Evolutionary conservation across 2,797 vertebrate species (phyloP), one percentile per base, ranked within the genome.

Genomic region (Limosa lapponica): DNA sequence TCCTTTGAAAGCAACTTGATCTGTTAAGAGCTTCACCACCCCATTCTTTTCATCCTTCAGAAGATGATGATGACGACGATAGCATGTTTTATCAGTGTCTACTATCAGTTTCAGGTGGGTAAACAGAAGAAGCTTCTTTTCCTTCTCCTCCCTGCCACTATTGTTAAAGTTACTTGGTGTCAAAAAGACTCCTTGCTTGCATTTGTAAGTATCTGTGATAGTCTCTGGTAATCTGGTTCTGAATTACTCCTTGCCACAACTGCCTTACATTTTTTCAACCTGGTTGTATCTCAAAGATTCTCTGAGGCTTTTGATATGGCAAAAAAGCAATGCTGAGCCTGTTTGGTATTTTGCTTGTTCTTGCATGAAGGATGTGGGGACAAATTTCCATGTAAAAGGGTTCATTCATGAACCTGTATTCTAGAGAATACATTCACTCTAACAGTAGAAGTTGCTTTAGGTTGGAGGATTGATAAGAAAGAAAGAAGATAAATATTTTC

Each of bases 21-120:
- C 97, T 99, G 65, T 97, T 99, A 36, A 98, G 97, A 32, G 96
- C 98, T 52, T 98, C 97, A 97, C 95, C 97, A 66, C 96, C 96
- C 4, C 87, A 97, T 36, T 99, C 97, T 10, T 98, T 98, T 97
- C 95, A 98, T 82, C 98, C 98, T n/a, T 97, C 97, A 72, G 98
- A 99, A 22, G 94, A 98, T 51, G 93, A 57, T 43, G 97, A 97
- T 84, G 95, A 93, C 78, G 93, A 67, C 78, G 93, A 67, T 30
- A 96, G 86, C 17, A 4, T 98, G 57, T 97, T 98, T 82, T 97
- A 49, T 55, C 97, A 98, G 17, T 98, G 96, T 61, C 97, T 97
- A 74, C 96, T 97, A 48, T 98, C 96, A 71, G 73, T 97, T 92
- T 84, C 97, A 98, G 98, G 98, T 99, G 66, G 37, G 97, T 93